phyloP scores from a whole-genome alignment of 1,140 invertebrate genomes.

The Ceratina australensis region DNA sequence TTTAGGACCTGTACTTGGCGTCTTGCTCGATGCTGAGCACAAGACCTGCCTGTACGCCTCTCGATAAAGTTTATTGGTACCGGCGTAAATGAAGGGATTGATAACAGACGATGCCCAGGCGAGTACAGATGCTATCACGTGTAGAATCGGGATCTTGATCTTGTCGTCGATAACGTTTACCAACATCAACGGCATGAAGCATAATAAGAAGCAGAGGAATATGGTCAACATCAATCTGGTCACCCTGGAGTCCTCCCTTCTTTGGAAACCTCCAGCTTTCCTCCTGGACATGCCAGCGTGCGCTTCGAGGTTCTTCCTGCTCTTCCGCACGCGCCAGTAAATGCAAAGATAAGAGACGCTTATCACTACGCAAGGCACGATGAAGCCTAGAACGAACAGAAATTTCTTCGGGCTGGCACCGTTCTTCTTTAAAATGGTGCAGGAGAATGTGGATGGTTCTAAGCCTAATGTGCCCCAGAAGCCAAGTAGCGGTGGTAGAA shows the following conservation, averaged over 20 bases:
- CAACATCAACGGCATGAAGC: constrained; percentile 92
- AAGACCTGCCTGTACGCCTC: constrained; percentile 87
- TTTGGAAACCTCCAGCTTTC: constrained; percentile 74
- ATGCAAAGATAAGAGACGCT: constrained; percentile 92
- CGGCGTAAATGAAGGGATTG: constrained; percentile 93
- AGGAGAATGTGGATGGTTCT: constrained; percentile 89
- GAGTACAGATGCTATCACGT: constrained; percentile 89
- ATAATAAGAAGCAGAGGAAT: constrained; percentile 90
- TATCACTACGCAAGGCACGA: constrained; percentile 90
- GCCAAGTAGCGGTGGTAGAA: constrained; percentile 89
- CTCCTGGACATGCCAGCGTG: constrained; percentile 80
- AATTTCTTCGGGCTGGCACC: constrained; percentile 91
- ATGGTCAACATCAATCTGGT: constrained; percentile 92
- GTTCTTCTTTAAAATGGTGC: constrained; percentile 90
- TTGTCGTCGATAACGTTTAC: constrained; percentile 91
- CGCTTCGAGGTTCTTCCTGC: constrained; percentile 85
- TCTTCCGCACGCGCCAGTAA: constrained; percentile 87
- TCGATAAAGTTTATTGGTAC: constrained; percentile 90
- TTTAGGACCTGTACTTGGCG: constrained; percentile 54
- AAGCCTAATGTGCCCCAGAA: constrained; percentile 91
- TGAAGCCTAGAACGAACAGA: constrained; percentile 90
- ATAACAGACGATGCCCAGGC: constrained; percentile 93
- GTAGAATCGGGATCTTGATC: constrained; percentile 85
- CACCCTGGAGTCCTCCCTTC: constrained; percentile 87
- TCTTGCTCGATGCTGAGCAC: constrained; percentile 70